Evolutionary conservation across 2,113 vertebrate genomes (phyloP).

Genomic region (Formicarius rufipectus): DNA sequence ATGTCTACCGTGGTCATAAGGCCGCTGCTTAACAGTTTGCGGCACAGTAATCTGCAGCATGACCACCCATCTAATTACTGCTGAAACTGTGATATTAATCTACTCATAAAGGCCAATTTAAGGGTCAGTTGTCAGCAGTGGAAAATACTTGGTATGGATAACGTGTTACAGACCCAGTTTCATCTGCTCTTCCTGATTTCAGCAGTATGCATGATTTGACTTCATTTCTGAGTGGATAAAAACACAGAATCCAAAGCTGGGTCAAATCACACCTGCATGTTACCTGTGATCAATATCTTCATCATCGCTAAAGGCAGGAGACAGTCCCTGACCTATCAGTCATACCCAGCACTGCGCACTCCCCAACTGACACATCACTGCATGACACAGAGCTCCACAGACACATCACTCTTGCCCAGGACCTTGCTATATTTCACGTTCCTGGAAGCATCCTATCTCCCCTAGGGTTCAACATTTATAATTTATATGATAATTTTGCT

Average conservation of each 20-base stretch:
- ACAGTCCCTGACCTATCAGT: background rate
- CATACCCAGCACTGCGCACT: fast-evolving
- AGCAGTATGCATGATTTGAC: background rate
- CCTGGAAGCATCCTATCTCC: background rate
- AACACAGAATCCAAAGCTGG: background rate
- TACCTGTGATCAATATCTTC: background rate
- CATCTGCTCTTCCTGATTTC: background rate
- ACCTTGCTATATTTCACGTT: background rate
- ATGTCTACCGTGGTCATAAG: background rate
- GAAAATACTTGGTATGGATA: background rate
- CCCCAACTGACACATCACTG: background rate
- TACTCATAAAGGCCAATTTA: background rate
- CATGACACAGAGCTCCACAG: fast-evolving
- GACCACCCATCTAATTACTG: background rate
- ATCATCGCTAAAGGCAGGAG: background rate
- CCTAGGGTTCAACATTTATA: background rate
- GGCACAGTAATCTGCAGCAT: background rate
- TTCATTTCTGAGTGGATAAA: background rate
- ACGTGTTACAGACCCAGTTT: background rate
- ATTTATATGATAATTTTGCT: background rate
- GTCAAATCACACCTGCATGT: background rate
- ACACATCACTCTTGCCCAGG: background rate
- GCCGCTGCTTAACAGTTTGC: background rate
- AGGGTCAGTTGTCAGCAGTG: background rate
- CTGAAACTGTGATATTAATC: background rate